Percentiles rank a stretch among this genome's conserved stretches.
Conservation (phyloP, 2,113 vertebrate genomes). For the Hippopotamus amphibius region DNA sequence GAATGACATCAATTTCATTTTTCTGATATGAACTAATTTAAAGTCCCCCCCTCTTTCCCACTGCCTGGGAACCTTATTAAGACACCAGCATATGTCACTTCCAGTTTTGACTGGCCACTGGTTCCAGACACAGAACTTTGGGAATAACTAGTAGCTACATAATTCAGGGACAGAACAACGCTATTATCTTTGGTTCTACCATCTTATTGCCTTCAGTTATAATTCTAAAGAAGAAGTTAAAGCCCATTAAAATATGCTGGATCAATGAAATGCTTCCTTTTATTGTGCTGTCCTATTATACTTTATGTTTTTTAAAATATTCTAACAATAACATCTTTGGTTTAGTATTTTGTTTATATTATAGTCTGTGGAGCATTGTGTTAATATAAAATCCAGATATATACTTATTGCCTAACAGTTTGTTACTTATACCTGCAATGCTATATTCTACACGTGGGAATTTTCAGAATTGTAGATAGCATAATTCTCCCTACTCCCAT, state of each 20-base stretch:
- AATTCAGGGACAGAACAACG: neutral
- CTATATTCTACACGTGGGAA: neutral
- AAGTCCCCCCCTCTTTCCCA: neutral
- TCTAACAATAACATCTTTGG: neutral
- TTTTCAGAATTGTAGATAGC: neutral
- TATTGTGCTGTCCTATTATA: neutral
- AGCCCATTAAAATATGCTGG: neutral
- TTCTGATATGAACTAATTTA: neutral
- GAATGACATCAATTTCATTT: neutral
- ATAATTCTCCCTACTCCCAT: neutral
- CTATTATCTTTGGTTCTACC: neutral
- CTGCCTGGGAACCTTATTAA: neutral
- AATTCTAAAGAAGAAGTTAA: neutral
- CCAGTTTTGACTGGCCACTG: neutral
- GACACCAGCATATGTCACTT: neutral
- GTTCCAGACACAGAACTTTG: neutral
- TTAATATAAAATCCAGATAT: neutral
- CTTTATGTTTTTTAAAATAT: neutral
- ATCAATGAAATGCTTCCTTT: neutral
- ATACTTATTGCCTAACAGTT: neutral
- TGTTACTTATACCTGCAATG: neutral
- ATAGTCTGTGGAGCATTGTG: neutral
- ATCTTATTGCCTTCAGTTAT: neutral
- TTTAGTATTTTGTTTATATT: conserved; percentile 18
- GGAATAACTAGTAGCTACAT: neutral